Base-by-base conservation (phyloP, 2,113 vertebrate genomes). In the Centropus bengalensis region DNA sequence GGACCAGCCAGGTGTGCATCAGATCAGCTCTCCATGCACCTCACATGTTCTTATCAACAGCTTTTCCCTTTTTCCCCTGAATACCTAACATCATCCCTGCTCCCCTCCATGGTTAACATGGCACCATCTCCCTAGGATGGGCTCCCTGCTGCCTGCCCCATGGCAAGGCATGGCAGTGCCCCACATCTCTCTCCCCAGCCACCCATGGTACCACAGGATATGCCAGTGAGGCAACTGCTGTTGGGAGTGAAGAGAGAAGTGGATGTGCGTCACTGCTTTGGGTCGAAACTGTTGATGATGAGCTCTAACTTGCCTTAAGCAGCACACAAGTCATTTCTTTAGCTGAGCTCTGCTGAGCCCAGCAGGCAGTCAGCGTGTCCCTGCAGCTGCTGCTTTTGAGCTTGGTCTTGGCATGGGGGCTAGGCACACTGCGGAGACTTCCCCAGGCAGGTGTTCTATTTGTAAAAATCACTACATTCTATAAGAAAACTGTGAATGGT, bases 71-170 rank as follows among this genome's bases (percentile, higher is more conserved):
- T 66, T 56, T 67, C 59, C 22, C 51, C 32, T 3, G 3, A 58
- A 67, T 19, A 76, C 30, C 18, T 32, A 38, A 54, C 36, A 33
- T 42, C 0, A 2, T 23, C 56, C 58, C 28, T 0, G 4, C 84
- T 84, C 36, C 44, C 27, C 40, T 44, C 76, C 14, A 36, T 0
- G 3, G 66, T 17, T 40, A 54, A 66, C 0, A 1, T 0, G 3
- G 54, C 54, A 60, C 52, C 19, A 4, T 8, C 40, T n/a, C 38
- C 23, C 78, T 21, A 42, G 0, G 4, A 8, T 1, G 1, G 47
- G 55, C 47, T 68, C 3, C 2, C 20, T 32, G 71, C 36, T 56
- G 32, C 9, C 26, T 52, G 36, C 30, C 52, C 21, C 2, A 5
- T 45, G 47, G 56, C 26, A 54, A 64, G 74, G 32, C 60, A 63